These are phyloP conservation scores for Barbus barbus DNA, from an alignment of 2,113 vertebrate genomes.

Conservation along the genomic window DNA sequence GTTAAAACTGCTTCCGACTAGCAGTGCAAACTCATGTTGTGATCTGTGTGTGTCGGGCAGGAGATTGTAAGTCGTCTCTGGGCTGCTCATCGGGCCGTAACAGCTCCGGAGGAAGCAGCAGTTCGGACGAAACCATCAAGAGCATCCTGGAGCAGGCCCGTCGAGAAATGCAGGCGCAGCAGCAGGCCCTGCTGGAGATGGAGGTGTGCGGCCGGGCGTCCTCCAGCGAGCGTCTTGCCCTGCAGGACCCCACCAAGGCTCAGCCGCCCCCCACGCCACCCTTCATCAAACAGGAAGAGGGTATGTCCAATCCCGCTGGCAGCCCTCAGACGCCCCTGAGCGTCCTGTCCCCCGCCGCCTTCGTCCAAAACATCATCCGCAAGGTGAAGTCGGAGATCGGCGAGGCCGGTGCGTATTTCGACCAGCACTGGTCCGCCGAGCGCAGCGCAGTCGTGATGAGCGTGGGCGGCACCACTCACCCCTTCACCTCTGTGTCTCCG, in stretches of 20 bases:
- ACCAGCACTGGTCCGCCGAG: constrained; percentile 95
- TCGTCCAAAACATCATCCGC: constrained; percentile 97
- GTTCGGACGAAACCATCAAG: constrained; percentile 95
- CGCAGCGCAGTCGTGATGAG: constrained; percentile 66
- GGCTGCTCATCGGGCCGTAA: constrained; percentile 65
- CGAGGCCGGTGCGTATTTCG: constrained; percentile 88
- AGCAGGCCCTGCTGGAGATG: constrained; percentile 91
- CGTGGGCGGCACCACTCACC: constrained; percentile 61
- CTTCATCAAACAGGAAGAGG: constrained; percentile 90
- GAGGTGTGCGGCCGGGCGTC: constrained; percentile 75
- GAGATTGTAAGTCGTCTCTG: constrained; percentile 79
- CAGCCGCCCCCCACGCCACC: constrained; percentile 65
- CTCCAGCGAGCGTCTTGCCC: constrained; percentile 73
- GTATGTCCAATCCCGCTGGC: constrained; percentile 69
- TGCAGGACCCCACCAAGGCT: constrained; percentile 74
- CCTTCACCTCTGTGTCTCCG: constrained; percentile 88
- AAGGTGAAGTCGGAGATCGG: constrained; percentile 98
- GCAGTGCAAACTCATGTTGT: neutral
- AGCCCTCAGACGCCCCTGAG: constrained; percentile 81
- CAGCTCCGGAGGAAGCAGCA: constrained; percentile 71
- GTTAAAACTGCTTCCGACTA: neutral
- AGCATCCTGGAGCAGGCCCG: constrained; percentile 93
- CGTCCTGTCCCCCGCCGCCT: constrained; percentile 89
- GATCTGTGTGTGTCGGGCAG: constrained; percentile 65
- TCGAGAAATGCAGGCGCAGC: constrained; percentile 95